These are phyloP conservation scores for Hycleus cichorii DNA, from an alignment of 1,140 invertebrate species.

Conservation along the genomic window DNA sequence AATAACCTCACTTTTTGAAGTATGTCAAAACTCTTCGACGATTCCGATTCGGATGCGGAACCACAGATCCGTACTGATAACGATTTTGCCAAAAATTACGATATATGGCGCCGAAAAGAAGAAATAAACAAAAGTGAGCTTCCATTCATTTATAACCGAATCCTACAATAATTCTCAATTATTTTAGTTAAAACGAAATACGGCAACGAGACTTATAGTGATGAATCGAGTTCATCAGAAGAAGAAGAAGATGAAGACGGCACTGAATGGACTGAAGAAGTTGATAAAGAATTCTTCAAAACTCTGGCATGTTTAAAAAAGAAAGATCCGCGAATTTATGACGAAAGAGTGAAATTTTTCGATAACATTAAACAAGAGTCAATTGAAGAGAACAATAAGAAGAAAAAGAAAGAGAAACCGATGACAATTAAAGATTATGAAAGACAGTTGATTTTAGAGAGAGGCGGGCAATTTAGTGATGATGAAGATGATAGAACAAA, in stretches of 20 bases:
- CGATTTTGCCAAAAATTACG: conserved; percentile 75
- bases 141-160: too few species aligned
- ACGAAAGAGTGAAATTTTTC: conserved; percentile 70
- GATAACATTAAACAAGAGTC: conserved; percentile 40
- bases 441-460: conserved; percentile 64
- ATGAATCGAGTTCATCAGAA: conserved; percentile 38
- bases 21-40: conserved; percentile 38
- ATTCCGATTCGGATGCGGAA: conserved; percentile 41
- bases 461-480: conserved; percentile 53
- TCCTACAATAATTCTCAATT: conserved; percentile 5
- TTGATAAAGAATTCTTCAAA: conserved; percentile 82
- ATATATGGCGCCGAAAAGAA: conserved; percentile 75
- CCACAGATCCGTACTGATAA: conserved; percentile 61
- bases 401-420: conserved; percentile 49
- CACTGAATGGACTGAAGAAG: conserved; percentile 49
- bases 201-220: conserved; percentile 45
- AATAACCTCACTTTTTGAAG: background rate
- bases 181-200: conserved; percentile 66
- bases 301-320: conserved; percentile 77
- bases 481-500: conserved; percentile 39
- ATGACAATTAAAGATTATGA: conserved; percentile 76
- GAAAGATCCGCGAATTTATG: conserved; percentile 83
- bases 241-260: conserved; percentile 58
- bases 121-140: conserved; percentile 73
- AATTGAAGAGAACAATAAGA: conserved; percentile 32